Conservation (phyloP, 2,797 vertebrate genomes). For the Sebastolobus alascanus region DNA sequence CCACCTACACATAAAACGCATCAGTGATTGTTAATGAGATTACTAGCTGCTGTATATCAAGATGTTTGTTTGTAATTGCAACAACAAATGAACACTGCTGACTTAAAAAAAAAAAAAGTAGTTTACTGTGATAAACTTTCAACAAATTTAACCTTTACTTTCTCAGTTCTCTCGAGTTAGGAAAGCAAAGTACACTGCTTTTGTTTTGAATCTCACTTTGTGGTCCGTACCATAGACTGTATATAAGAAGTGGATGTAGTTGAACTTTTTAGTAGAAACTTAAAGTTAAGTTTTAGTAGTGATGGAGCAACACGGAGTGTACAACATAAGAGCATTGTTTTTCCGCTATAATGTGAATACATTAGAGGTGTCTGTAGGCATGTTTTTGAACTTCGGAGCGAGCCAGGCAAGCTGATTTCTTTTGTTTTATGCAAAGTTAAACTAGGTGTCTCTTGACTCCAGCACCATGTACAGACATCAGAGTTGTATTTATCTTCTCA, state of each 20-base stretch:
- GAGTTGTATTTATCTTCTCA: background rate
- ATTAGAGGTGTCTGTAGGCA: background rate
- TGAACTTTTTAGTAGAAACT: background rate
- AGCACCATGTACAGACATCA: constrained; percentile 4
- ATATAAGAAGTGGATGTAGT: too few species aligned
- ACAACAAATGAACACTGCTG: background rate
- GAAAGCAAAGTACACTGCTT: background rate
- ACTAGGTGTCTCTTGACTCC: background rate
- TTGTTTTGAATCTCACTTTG: background rate
- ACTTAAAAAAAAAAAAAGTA: background rate
- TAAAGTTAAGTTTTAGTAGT: background rate
- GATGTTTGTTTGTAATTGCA: background rate
- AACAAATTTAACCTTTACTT: background rate
- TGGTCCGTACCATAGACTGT: too few species aligned
- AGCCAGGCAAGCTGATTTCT: background rate
- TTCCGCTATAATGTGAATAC: background rate
- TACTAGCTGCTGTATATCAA: background rate
- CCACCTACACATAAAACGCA: background rate
- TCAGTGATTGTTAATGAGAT: background rate
- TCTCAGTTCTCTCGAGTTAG: background rate
- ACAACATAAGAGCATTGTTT: background rate
- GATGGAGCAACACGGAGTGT: background rate
- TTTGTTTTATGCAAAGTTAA: background rate
- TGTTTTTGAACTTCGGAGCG: background rate
- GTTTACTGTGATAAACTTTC: background rate